Evolutionary conservation across 2,888 invertebrate species (phyloP).

Genomic region (Morinoia aosen): DNA sequence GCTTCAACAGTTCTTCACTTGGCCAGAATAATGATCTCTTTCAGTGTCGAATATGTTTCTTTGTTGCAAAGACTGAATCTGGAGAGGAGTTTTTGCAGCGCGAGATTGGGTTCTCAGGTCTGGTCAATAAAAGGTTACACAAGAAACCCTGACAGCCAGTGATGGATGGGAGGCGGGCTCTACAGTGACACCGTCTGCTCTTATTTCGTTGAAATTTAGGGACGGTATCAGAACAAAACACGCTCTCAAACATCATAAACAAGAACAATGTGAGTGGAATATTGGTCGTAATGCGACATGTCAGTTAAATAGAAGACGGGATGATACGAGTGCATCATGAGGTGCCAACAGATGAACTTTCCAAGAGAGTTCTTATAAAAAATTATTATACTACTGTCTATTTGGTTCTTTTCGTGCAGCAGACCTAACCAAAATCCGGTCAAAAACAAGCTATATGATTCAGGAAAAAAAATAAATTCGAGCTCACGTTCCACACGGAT

Average conservation of each 20-base stretch:
- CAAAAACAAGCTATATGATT: neutral
- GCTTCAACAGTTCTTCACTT: neutral
- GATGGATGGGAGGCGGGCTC: slow-evolving; percentile 37
- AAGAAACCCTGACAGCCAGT: slow-evolving; percentile 37
- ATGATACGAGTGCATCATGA: neutral
- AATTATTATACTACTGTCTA: neutral
- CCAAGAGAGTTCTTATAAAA: neutral
- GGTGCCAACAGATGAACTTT: neutral
- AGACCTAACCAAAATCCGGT: neutral
- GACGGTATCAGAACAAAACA: neutral
- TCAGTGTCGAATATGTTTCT: slow-evolving; percentile 9
- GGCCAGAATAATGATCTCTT: neutral
- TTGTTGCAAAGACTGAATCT: slow-evolving; percentile 35
- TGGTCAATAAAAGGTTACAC: slow-evolving; percentile 41
- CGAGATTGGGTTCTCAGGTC: slow-evolving; percentile 45
- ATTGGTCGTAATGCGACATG: neutral
- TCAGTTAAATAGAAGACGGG: neutral
- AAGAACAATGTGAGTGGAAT: neutral
- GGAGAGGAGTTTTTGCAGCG: neutral
- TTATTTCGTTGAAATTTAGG: neutral
- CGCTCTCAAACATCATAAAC: neutral
- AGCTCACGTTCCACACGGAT: neutral
- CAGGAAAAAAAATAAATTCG: neutral
- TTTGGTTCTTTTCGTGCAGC: neutral
- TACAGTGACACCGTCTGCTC: neutral